Base-by-base conservation (phyloP, 2,113 vertebrate genomes). In the Dasyornis broadbenti region DNA sequence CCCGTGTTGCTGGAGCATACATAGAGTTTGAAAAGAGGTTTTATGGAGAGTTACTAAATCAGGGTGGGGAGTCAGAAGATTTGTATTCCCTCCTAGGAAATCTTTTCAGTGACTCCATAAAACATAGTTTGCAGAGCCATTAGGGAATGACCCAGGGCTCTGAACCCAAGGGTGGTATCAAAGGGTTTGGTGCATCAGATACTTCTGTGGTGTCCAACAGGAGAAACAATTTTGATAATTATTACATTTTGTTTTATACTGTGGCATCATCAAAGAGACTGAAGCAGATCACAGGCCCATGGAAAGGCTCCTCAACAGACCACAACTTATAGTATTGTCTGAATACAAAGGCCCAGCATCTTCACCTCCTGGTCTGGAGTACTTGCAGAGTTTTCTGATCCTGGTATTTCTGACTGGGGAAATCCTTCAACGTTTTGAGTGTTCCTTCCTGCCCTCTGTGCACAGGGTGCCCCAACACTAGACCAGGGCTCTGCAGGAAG, bases 211-310 rank as follows among this genome's bases (percentile, higher is more conserved):
- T 40, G 26, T 40, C 15, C 49, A 37, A 26, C 2, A 2, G 45
- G 40, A 72, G 31, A 57, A 60, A 40, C 2, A 60, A 28, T 61
- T 56, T 21, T 19, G 6, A 8, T 53, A 80, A 8, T 24, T 6
- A 22, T 21, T 22, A 52, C n/a, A 30, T 40, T 33, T 33, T 9
- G 10, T 2, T 94, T 86, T 65, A 33, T 31, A n/a, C 11, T 26
- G 4, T 66, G 20, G 18, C 18, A 89, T 10, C 39, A 65, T 73
- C 54, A 54, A 76, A 90, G n/a, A 82, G 11, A 24, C 42, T 28
- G 37, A 79, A n/a, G 50, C 6, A 57, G 31, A 49, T 7, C 2
- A 1, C 5, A 15, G 49, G 0, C 6, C n/a, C 4, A 5, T 16
- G 44, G 20, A 71, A 79, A 81, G 19, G 13, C 19, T 84, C 13